A percentile compares a stretch with the other conserved stretches of the same genome.
Evolutionary conservation across 2,797 vertebrate species (phyloP).

Genomic region (Ara ararauna): DNA sequence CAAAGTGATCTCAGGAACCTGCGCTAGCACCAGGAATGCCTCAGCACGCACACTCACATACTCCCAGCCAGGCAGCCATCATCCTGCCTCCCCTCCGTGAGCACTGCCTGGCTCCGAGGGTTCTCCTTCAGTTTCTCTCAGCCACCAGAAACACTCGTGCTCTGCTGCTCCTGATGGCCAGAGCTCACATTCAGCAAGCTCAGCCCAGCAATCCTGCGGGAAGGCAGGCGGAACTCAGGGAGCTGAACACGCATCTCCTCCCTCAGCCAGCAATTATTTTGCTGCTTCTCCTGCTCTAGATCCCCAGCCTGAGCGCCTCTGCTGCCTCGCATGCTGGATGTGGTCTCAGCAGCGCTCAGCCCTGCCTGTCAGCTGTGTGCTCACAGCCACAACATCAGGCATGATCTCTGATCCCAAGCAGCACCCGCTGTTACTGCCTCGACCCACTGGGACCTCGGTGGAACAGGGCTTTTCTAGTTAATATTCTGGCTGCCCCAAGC

Average conservation of each 20-base stretch:
- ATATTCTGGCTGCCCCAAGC: neutral
- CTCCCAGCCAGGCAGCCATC: neutral
- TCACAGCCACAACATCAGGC: neutral
- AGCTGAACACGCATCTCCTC: conserved; percentile 9
- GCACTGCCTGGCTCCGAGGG: neutral
- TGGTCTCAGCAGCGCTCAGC: neutral
- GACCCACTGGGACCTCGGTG: neutral
- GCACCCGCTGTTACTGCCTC: conserved; percentile 44
- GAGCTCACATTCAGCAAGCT: neutral
- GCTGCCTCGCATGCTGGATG: neutral
- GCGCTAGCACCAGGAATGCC: neutral
- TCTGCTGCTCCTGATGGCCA: neutral
- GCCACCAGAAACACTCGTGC: neutral
- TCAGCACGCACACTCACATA: neutral
- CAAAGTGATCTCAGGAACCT: neutral
- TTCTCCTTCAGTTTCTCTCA: neutral
- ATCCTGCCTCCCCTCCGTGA: neutral
- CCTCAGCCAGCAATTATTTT: conserved; percentile 25
- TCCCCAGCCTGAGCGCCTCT: neutral
- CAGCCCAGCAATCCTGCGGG: neutral
- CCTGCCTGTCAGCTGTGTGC: neutral
- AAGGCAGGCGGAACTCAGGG: neutral
- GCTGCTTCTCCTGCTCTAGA: neutral
- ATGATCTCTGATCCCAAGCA: conserved; percentile 8
- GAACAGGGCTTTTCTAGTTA: neutral